Evolutionary conservation across 2,888 invertebrate genomes (phyloP).

Genomic region (Lasioglossum calceatum): DNA sequence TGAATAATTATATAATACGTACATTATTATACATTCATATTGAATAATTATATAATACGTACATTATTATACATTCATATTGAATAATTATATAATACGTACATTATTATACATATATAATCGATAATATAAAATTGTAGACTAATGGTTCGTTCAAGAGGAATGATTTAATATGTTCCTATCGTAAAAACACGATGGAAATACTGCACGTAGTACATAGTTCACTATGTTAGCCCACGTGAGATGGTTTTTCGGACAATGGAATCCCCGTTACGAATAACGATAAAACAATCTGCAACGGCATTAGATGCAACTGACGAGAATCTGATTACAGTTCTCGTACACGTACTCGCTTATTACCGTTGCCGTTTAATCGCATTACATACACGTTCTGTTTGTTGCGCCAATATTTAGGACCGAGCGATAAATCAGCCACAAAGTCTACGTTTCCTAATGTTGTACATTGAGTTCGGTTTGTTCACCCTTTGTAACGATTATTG

Average conservation of each 20-base stretch:
- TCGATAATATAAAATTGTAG: too few species aligned
- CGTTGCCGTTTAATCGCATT: constrained; percentile 33
- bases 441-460: constrained; percentile 37
- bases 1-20: too few species aligned
- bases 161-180: not conserved
- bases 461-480: constrained; percentile 15
- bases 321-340: constrained; percentile 41
- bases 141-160: not conserved
- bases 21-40: too few species aligned
- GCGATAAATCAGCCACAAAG: constrained; percentile 41
- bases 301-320: constrained; percentile 24
- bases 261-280: constrained; percentile 1
- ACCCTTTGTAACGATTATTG: not conserved
- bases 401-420: constrained; percentile 41
- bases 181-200: not conserved
- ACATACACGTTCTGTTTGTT: constrained; percentile 42
- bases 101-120: too few species aligned
- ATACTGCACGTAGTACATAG: not conserved
- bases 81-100: too few species aligned
- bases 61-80: too few species aligned
- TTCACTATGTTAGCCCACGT: not conserved
- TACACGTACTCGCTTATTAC: constrained; percentile 41
- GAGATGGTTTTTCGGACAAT: constrained; percentile 12
- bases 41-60: too few species aligned
- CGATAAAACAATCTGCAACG: constrained; percentile 12